A percentile compares a stretch with the other conserved stretches of the same genome.
Conservation (phyloP, 2,888 invertebrate genomes). For the Micoletzkya japonica region DNA sequence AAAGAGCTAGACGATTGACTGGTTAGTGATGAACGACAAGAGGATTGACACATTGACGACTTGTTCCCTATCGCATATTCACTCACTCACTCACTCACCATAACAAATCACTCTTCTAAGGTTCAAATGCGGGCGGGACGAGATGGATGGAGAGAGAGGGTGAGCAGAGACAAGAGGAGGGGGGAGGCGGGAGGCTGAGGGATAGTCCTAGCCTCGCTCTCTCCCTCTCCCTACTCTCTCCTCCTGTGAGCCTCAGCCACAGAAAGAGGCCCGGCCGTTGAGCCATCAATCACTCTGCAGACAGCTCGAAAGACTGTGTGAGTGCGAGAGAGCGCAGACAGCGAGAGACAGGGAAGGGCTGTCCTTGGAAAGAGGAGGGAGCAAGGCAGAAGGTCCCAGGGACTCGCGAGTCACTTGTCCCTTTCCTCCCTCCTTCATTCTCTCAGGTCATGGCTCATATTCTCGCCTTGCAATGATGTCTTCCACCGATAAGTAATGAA, state of each 20-base stretch:
- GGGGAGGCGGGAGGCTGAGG: not conserved
- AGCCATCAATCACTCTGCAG: conserved; percentile 13
- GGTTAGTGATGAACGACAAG: too few species aligned
- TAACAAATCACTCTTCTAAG: not conserved
- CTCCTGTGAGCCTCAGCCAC: conserved; percentile 1
- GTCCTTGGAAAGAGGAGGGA: conserved; percentile 23
- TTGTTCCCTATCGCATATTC: too few species aligned
- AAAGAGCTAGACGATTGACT: too few species aligned
- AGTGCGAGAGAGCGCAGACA: not conserved
- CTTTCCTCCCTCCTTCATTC: not conserved
- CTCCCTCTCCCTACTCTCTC: not conserved
- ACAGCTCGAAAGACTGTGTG: not conserved
- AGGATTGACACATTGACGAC: too few species aligned
- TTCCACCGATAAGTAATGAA: too few species aligned
- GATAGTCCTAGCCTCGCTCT: not conserved
- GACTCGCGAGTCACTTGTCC: not conserved
- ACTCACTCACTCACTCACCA: not conserved
- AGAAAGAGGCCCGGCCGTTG: conserved; percentile 2
- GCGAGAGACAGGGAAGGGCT: not conserved
- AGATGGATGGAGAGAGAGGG: conserved; percentile 15
- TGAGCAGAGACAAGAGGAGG: conserved; percentile 4
- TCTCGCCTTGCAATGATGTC: too few species aligned
- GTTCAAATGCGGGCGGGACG: not conserved
- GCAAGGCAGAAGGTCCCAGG: not conserved
- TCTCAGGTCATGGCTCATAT: not conserved